Evolutionary conservation across 2,888 invertebrate genomes (phyloP), one percentile per base, ranked within the genome.

Genomic region (Acleris sparsana): DNA sequence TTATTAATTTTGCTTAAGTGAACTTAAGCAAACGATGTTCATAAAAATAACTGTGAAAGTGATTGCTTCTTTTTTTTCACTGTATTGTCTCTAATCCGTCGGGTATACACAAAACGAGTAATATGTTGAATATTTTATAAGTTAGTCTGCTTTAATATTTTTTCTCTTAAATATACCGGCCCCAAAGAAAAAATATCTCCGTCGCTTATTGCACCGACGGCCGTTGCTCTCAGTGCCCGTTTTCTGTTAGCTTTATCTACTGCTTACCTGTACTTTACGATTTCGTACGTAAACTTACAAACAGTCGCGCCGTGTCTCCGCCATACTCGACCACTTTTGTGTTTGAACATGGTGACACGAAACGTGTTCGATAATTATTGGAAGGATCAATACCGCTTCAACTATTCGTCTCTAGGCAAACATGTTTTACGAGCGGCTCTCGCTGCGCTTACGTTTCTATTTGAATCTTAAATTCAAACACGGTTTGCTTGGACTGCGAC

Each of bases 301-400:
- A 89, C 87, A 78, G 75, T 74, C 80, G 73, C 77, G 74, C 76
- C 79, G 79, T 76, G 82, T 87, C 85, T 87, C 87, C 84, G 84
- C 84, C 83, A 87, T 78, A 83, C 85, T 84, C 83, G 83, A 84
- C 85, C 82, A 86, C 87, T 85, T 87, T 87, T 82, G 81, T 91
- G 80, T 92, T 90, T 89, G 87, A 88, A 86, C 88, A 86, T 88
- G 86, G 89, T 88, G 89, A 90, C 91, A 92, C 85, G 89, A 89
- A 92, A 92, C 92, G 89, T 92, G 92, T 87, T 86, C 92, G 89
- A 92, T 92, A 92, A 92, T 92, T 92, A 92, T 92, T 92, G 87
- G 91, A 92, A 92, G 91, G 91, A 92, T 91, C 92, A 92, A 92
- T 92, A 88, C 82, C 79, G 83, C 85, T 81, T 82, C 88, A 90